A percentile compares a stretch with the other conserved stretches of the same genome.
Conservation (phyloP, 1,140 invertebrate genomes). For the Pinna nobilis region DNA sequence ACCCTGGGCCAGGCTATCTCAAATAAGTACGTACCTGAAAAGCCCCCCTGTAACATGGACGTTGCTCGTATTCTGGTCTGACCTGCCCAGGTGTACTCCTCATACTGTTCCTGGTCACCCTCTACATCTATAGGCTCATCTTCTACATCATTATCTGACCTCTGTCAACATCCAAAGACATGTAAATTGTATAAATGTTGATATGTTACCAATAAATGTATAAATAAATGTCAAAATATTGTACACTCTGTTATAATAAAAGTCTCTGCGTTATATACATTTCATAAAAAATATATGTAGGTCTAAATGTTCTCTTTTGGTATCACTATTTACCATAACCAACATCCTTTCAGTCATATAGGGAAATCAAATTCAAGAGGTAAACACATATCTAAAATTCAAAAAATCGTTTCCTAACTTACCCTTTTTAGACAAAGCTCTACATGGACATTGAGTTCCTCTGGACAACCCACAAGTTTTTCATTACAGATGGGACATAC, state of each 20-base stretch:
- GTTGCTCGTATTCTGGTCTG: constrained; percentile 84
- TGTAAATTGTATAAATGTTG: no score
- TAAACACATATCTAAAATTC: neutral
- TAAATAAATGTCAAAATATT: no score
- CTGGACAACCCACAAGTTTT: constrained; percentile 78
- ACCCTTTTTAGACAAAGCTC: constrained; percentile 83
- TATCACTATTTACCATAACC: no score
- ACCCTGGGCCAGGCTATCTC: no score
- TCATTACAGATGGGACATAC: constrained; percentile 87
- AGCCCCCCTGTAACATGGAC: constrained; percentile 83
- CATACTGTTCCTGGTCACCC: constrained; percentile 79
- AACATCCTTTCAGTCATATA: no score
- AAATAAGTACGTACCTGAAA: constrained; percentile 77
- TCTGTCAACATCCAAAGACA: no score
- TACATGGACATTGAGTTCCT: constrained; percentile 86
- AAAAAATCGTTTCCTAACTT: constrained; percentile 55
- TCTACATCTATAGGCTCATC: constrained; percentile 70
- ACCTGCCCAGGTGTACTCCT: constrained; percentile 90
- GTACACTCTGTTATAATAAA: no score
- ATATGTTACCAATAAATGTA: no score
- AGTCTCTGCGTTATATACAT: no score
- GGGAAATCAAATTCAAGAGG: no score
- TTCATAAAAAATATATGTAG: no score
- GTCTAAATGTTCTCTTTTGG: no score
- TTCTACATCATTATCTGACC: constrained; percentile 49